A percentile compares a stretch with the other conserved stretches of the same genome.
Evolutionary conservation across 2,113 vertebrate genomes (phyloP).

Genomic region (Cebus imitator): DNA sequence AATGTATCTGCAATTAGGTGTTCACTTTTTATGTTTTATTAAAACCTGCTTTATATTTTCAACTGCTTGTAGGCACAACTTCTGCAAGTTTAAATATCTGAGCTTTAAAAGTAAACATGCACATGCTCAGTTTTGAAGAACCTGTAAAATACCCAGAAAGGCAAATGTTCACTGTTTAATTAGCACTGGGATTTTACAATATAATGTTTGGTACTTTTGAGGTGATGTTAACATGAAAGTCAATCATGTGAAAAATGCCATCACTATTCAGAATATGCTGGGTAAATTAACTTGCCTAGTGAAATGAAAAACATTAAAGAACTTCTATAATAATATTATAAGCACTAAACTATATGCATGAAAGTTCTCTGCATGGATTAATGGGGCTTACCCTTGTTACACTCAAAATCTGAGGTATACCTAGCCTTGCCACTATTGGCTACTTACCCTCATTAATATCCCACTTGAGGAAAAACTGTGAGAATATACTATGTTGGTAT

Average conservation of each 20-base stretch:
- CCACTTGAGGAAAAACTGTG: background rate
- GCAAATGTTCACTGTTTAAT: slow-evolving; percentile 60
- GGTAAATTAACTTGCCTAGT: slow-evolving; percentile 5
- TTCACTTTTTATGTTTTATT: slow-evolving; percentile 68
- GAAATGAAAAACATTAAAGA: slow-evolving; percentile 21
- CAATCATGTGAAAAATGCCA: slow-evolving; percentile 48
- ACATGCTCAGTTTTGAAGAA: slow-evolving; percentile 66
- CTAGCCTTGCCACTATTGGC: background rate
- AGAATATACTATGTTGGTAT: background rate
- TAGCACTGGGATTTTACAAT: slow-evolving; percentile 59
- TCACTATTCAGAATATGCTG: slow-evolving; percentile 23
- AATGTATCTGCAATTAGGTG: slow-evolving; percentile 64
- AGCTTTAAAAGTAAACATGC: slow-evolving; percentile 77
- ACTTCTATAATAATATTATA: background rate
- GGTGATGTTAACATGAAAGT: slow-evolving; percentile 11
- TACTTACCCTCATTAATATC: background rate
- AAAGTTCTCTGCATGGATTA: slow-evolving; percentile 57
- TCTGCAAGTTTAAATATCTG: slow-evolving; percentile 78
- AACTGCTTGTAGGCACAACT: slow-evolving; percentile 82
- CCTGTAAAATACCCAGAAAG: slow-evolving; percentile 71
- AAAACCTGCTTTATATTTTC: slow-evolving; percentile 78
- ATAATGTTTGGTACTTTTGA: slow-evolving; percentile 34
- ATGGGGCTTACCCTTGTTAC: background rate
- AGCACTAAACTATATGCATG: slow-evolving; percentile 54
- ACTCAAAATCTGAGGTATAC: background rate